Conservation (phyloP, 2,888 invertebrate species). For the Pterobdella sp. region DNA sequence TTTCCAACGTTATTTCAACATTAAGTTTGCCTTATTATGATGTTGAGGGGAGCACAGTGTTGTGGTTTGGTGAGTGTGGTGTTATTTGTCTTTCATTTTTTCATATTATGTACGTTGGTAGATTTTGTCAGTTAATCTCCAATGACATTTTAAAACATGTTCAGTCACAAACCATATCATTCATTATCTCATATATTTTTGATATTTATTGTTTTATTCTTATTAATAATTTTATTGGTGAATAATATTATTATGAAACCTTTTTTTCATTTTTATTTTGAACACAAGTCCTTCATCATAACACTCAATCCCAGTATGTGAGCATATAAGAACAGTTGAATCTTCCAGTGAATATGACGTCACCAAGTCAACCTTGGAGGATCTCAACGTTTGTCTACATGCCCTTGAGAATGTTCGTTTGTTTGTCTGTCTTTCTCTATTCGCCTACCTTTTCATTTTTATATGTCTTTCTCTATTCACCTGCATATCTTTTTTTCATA, state of each 20-base stretch:
- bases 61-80: not conserved
- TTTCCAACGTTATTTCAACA: not conserved
- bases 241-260: no score
- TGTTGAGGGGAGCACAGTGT: not conserved
- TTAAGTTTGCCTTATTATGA: not conserved
- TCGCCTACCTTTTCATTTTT: not conserved
- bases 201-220: no score
- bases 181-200: no score
- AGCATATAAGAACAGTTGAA: not conserved
- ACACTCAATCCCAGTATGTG: no score
- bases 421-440: slow-evolving; percentile 27
- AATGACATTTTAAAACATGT: no score
- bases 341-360: not conserved
- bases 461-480: not conserved
- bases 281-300: no score
- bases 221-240: no score
- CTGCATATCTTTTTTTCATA: not conserved
- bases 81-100: no score
- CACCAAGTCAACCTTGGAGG: not conserved
- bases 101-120: no score
- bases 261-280: no score
- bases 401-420: slow-evolving; percentile 26
- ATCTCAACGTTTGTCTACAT: not conserved
- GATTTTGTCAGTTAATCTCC: no score
- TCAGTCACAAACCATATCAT: no score